phyloP scores from a whole-genome alignment of 2,888 invertebrate genomes.

The Busseola fusca region DNA sequence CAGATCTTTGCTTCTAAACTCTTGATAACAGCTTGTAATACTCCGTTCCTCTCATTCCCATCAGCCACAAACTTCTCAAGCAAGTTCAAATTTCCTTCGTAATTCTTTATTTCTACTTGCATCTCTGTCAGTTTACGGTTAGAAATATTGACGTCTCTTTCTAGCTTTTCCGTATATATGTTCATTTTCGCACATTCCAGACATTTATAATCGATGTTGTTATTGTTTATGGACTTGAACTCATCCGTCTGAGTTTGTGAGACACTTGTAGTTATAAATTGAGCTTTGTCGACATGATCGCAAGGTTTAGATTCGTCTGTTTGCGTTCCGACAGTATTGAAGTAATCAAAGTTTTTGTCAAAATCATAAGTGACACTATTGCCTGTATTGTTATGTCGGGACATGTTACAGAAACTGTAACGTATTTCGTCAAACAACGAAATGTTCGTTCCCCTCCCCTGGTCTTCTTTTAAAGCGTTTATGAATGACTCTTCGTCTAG shows the following conservation, averaged over 20 bases:
- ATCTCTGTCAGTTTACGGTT: conserved; percentile 68
- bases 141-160: conserved; percentile 69
- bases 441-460: conserved; percentile 79
- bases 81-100: conserved; percentile 74
- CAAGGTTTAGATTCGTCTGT: conserved; percentile 42
- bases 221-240: conserved; percentile 55
- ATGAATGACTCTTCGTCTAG: conserved; percentile 83
- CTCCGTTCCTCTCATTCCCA: conserved; percentile 71
- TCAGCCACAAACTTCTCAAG: conserved; percentile 72
- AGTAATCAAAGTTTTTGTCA: conserved; percentile 53
- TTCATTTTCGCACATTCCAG: conserved; percentile 71
- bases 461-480: conserved; percentile 78
- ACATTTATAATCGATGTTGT: conserved; percentile 70
- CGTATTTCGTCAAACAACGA: conserved; percentile 84
- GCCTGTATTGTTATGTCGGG: conserved; percentile 68
- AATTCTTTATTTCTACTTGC: conserved; percentile 70
- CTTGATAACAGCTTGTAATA: conserved; percentile 68
- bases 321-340: conserved; percentile 63
- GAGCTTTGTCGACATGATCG: conserved; percentile 30
- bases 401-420: conserved; percentile 77
- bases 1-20: conserved; percentile 71
- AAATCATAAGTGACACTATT: conserved; percentile 56
- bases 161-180: conserved; percentile 68
- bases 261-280: conserved; percentile 17
- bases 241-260: conserved; percentile 66